phyloP scores from a whole-genome alignment of 2,888 invertebrate genomes.

The Luperina testacea region DNA sequence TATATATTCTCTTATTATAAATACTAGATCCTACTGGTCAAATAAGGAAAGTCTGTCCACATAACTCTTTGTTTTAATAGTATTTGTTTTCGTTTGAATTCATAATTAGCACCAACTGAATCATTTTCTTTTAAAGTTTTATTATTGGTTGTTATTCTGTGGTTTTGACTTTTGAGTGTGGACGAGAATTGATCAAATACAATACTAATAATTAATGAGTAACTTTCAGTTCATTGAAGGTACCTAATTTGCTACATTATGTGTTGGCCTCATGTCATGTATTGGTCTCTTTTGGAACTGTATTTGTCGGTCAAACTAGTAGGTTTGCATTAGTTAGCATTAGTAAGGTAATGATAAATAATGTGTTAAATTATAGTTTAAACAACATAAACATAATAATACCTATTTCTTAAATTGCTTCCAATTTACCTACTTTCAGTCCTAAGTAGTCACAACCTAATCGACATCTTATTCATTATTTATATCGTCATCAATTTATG shows the following conservation, averaged over 20 bases:
- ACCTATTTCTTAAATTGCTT: neutral
- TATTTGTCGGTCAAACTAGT: neutral
- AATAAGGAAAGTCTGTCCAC: constrained; percentile 39
- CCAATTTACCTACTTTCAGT: neutral
- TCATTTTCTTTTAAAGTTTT: constrained; percentile 39
- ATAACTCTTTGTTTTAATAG: constrained; percentile 24
- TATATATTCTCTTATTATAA: neutral
- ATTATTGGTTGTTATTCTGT: constrained; percentile 10
- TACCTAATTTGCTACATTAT: neutral
- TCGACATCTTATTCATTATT: neutral
- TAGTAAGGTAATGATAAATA: constrained; percentile 5
- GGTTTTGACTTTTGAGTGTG: constrained; percentile 9
- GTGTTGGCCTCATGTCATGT: constrained; percentile 13
- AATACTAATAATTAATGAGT: constrained; percentile 9
- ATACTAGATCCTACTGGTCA: neutral
- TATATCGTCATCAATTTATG: neutral
- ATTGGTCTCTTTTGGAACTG: constrained; percentile 1
- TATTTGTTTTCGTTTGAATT: constrained; percentile 39
- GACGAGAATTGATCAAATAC: neutral
- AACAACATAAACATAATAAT: neutral
- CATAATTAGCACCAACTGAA: constrained; percentile 51
- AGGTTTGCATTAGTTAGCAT: neutral
- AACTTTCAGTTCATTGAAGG: neutral
- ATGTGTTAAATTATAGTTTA: constrained; percentile 2
- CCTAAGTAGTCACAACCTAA: neutral